Percentiles rank a stretch among this genome's conserved stretches.
Conservation (phyloP, 2,797 vertebrate genomes). For the Tarsius wallacei region DNA sequence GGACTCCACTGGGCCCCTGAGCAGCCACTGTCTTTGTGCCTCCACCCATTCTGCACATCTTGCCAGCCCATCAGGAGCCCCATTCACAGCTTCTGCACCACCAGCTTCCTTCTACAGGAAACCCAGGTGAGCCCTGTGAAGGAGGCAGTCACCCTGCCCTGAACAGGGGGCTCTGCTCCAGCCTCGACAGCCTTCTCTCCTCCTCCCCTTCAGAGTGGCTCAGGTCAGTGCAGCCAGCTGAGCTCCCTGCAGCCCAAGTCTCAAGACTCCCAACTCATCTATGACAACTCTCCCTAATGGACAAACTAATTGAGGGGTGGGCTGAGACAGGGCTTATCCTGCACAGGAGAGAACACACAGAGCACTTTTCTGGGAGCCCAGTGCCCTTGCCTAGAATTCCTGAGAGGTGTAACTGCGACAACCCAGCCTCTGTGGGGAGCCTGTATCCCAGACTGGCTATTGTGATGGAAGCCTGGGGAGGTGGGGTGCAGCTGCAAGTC, state of each 20-base stretch:
- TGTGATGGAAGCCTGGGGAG: constrained; percentile 95
- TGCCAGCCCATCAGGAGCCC: constrained; percentile 98
- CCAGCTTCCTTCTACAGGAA: constrained; percentile 95
- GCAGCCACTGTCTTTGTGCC: constrained; percentile 96
- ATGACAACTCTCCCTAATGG: constrained; percentile 97
- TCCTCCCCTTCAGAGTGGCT: constrained; percentile 92
- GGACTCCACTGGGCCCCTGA: constrained; percentile 95
- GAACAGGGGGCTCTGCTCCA: neutral
- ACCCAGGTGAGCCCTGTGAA: constrained; percentile 92
- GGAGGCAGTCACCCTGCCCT: neutral
- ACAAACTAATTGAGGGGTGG: constrained; percentile 93
- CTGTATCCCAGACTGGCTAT: constrained; percentile 96
- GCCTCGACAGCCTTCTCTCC: neutral
- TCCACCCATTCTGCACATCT: constrained; percentile 96
- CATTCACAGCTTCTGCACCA: constrained; percentile 98
- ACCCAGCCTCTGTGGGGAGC: constrained; percentile 91
- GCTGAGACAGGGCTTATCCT: neutral
- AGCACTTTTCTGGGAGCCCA: constrained; percentile 86
- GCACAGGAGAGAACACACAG: constrained; percentile 64
- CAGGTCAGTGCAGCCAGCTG: constrained; percentile 95
- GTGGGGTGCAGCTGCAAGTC: constrained; percentile 92
- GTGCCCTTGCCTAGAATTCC: constrained; percentile 71
- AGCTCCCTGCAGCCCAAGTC: constrained; percentile 98
- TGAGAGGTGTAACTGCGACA: constrained; percentile 87
- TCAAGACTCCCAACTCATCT: constrained; percentile 97